phyloP scores from a whole-genome alignment of 2,888 invertebrate genomes.

The Phortica magna region DNA sequence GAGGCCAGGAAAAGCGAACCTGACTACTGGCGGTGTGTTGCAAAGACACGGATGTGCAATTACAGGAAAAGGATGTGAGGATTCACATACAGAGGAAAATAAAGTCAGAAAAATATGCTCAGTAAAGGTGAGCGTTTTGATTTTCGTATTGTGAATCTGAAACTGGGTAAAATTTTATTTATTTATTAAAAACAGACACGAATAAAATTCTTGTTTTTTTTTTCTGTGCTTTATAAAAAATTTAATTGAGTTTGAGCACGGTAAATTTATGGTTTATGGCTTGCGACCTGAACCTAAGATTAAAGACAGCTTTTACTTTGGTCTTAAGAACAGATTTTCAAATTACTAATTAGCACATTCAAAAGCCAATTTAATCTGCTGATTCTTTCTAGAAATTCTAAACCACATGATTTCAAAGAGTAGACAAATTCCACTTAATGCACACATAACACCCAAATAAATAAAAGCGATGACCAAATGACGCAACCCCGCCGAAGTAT shows the following conservation, averaged over 20 bases:
- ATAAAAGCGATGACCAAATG: slow-evolving; percentile 67
- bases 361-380: not conserved
- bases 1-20: not conserved
- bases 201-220: not conserved
- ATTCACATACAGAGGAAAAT: not conserved
- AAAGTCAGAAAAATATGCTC: not conserved
- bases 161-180: slow-evolving; percentile 12
- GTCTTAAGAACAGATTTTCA: too few species aligned
- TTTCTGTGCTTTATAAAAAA: not conserved
- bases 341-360: not conserved
- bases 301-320: too few species aligned
- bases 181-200: slow-evolving; percentile 12
- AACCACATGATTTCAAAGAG: slow-evolving; percentile 45
- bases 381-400: not conserved
- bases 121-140: not conserved
- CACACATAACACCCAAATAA: slow-evolving; percentile 47
- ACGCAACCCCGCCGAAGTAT: slow-evolving; percentile 62
- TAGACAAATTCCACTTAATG: slow-evolving; percentile 46
- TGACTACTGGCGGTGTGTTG: not conserved
- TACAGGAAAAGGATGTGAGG: slow-evolving; percentile 24
- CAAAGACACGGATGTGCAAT: slow-evolving; percentile 32
- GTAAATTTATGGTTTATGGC: too few species aligned
- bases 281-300: too few species aligned
- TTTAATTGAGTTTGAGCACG: too few species aligned
- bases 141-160: not conserved